Conservation (phyloP, 2,888 invertebrate species). For the Leptarthrus brevirostris region DNA sequence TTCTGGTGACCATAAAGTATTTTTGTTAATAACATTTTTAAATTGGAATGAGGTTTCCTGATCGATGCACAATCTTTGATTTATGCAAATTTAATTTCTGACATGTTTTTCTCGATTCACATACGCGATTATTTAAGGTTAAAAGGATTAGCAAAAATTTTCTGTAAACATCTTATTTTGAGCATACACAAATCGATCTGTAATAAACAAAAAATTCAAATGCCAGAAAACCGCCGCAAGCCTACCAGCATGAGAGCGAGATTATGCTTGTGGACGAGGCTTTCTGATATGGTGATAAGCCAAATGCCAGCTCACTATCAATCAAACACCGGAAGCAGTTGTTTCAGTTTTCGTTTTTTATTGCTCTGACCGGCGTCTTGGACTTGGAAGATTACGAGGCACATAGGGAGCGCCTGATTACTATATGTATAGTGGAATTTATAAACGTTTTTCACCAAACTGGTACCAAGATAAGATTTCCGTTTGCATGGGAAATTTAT, state of each 20-base stretch:
- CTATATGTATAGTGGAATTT: no score
- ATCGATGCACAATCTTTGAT: no score
- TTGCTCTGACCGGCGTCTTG: conserved; percentile 34
- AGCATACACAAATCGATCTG: not conserved
- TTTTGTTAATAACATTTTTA: no score
- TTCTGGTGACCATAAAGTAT: no score
- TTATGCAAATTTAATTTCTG: no score
- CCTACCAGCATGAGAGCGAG: not conserved
- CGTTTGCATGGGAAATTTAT: no score
- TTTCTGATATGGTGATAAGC: conserved; percentile 61
- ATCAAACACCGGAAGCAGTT: conserved; percentile 68
- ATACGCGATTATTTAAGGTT: conserved; percentile 3
- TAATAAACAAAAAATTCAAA: not conserved
- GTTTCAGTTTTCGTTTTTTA: conserved; percentile 63
- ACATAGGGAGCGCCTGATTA: not conserved
- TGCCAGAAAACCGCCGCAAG: not conserved
- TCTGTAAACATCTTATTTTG: conserved; percentile 25
- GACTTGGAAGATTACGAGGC: conserved; percentile 9
- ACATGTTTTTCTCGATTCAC: not conserved
- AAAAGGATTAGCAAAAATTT: conserved; percentile 9
- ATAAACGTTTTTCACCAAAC: no score
- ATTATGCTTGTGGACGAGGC: not conserved
- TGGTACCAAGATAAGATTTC: no score
- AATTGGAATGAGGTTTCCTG: no score
- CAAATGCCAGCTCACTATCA: conserved; percentile 67